Percentiles rank a stretch among this genome's conserved stretches.
These are phyloP conservation scores for Matsumyia berberina DNA, from an alignment of 2,888 invertebrate genomes.

Conservation along the genomic window DNA sequence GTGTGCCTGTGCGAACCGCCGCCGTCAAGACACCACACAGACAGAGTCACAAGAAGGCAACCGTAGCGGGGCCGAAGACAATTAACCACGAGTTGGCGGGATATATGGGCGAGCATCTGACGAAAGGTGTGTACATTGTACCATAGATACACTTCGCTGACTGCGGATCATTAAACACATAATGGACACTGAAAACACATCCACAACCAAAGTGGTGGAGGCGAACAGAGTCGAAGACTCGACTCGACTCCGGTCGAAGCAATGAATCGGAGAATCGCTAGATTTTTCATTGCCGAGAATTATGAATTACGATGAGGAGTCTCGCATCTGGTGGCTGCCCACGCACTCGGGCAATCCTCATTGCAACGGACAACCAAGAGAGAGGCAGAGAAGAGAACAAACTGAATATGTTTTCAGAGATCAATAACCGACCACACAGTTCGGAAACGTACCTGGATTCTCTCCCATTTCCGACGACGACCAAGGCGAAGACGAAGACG, in stretches of 20 bases:
- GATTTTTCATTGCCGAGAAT: slow-evolving; percentile 76
- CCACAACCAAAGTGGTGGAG: slow-evolving; percentile 56
- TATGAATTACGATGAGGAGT: slow-evolving; percentile 74
- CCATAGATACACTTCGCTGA: slow-evolving; percentile 68
- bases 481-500: slow-evolving; percentile 26
- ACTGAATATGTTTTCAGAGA: slow-evolving; percentile 59
- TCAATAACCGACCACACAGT: slow-evolving; percentile 77
- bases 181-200: slow-evolving; percentile 76
- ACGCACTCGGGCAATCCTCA: slow-evolving; percentile 73
- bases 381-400: slow-evolving; percentile 25
- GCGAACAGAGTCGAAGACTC: slow-evolving; percentile 28
- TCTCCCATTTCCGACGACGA: slow-evolving; percentile 71
- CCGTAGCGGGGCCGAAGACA: slow-evolving; percentile 62
- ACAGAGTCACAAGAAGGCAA: slow-evolving; percentile 63
- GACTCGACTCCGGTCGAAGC: slow-evolving; percentile 50
- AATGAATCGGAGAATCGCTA: slow-evolving; percentile 68
- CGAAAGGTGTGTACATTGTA: slow-evolving; percentile 73
- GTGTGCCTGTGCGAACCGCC: slow-evolving; percentile 31
- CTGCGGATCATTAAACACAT: slow-evolving; percentile 75
- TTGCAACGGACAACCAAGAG: slow-evolving; percentile 18
- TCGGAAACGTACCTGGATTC: slow-evolving; percentile 70
- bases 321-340: slow-evolving; percentile 74
- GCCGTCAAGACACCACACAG: slow-evolving; percentile 11
- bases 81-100: slow-evolving; percentile 76
- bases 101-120: slow-evolving; percentile 75